phyloP scores from a whole-genome alignment of 2,888 invertebrate species.

The Erebia ligea region DNA sequence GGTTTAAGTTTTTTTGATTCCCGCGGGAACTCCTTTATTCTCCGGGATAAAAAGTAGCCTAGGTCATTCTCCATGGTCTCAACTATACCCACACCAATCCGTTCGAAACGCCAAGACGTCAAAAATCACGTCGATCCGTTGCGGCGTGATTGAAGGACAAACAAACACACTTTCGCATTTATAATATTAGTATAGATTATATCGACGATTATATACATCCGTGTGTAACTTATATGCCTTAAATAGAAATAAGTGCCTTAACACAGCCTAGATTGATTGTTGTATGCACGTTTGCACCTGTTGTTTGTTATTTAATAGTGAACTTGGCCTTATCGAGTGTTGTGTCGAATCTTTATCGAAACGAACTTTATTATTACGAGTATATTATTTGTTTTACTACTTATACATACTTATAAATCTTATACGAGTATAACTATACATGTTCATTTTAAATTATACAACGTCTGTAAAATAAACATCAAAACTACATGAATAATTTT shows the following conservation, averaged over 20 bases:
- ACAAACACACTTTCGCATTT: no score
- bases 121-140: no score
- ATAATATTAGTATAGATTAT: no score
- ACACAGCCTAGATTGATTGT: conserved; percentile 52
- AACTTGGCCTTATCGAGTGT: conserved; percentile 27
- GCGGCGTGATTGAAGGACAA: no score
- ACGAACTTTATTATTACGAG: conserved; percentile 5
- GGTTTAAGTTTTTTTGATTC: no score
- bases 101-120: no score
- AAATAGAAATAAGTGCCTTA: conserved; percentile 69
- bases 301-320: conserved; percentile 38
- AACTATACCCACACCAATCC: no score
- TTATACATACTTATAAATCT: not conserved
- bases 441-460: not conserved
- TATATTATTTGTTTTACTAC: conserved; percentile 1
- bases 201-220: conserved; percentile 33
- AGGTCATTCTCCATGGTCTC: no score
- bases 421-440: not conserved
- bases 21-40: no score
- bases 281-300: conserved; percentile 47
- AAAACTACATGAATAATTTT: not conserved
- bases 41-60: no score
- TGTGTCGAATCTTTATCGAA: conserved; percentile 21
- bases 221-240: conserved; percentile 53
- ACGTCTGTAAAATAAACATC: not conserved